A percentile compares a stretch with the other conserved stretches of the same genome.
Evolutionary conservation across 2,888 invertebrate genomes (phyloP).

Genomic region (Hoplodrina blanda): DNA sequence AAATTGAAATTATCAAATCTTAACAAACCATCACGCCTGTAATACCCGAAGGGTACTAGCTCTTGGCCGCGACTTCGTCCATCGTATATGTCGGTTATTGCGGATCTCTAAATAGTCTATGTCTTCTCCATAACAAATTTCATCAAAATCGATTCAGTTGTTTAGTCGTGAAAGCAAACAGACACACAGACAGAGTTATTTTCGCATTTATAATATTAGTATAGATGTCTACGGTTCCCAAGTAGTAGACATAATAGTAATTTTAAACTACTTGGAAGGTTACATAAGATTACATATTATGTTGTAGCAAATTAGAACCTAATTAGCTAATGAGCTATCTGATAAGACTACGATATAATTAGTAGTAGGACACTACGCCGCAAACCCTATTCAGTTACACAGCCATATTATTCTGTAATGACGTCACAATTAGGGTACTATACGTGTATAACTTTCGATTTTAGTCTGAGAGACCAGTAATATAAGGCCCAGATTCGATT

Average conservation of each 20-base stretch:
- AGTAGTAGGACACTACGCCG: constrained; percentile 10
- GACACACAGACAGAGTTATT: too few relatives aligned
- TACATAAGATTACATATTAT: not conserved
- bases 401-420: constrained; percentile 17
- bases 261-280: not conserved
- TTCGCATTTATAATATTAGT: too few relatives aligned
- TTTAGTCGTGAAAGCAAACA: too few relatives aligned
- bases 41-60: too few relatives aligned
- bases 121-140: too few relatives aligned
- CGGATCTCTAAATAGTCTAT: too few relatives aligned
- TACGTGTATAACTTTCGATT: constrained; percentile 3
- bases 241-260: not conserved
- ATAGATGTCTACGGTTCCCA: not conserved
- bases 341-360: constrained; percentile 10
- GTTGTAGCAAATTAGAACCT: not conserved
- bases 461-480: constrained; percentile 23
- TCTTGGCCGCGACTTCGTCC: too few relatives aligned
- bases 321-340: constrained; percentile 9
- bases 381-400: constrained; percentile 24
- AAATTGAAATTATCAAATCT: too few relatives aligned
- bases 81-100: too few relatives aligned
- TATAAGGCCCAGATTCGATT: not conserved
- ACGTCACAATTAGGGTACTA: constrained; percentile 12
- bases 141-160: too few relatives aligned
- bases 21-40: too few relatives aligned